These are phyloP conservation scores for Nerophis lumbriciformis DNA, from an alignment of 2,113 vertebrate genomes.

Conservation along the genomic window DNA sequence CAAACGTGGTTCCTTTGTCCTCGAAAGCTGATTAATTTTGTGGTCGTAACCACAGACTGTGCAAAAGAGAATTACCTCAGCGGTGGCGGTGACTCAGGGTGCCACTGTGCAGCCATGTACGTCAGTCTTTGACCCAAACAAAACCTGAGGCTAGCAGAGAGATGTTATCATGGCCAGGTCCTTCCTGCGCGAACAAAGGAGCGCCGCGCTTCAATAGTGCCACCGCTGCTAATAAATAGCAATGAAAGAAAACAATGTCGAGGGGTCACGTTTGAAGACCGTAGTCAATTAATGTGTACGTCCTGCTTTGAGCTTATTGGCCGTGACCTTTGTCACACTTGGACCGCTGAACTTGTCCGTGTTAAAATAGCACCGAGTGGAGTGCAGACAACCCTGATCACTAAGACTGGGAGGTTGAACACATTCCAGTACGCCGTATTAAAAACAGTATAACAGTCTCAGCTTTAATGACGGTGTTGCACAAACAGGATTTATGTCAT, in stretches of 20 bases:
- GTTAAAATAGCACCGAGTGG: background rate
- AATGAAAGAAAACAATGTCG: constrained; percentile 43
- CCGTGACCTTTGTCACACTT: background rate
- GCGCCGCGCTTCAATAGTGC: constrained; percentile 27
- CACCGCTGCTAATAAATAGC: constrained; percentile 41
- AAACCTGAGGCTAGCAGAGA: constrained; percentile 35
- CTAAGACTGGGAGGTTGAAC: no score
- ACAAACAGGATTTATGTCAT: no score
- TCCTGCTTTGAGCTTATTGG: background rate
- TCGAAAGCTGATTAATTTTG: constrained; percentile 19
- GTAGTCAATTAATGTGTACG: constrained; percentile 6
- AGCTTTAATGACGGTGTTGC: no score
- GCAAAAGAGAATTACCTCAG: constrained; percentile 29
- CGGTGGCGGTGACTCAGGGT: constrained; percentile 2
- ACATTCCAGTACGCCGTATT: no score
- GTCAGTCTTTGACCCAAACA: constrained; percentile 47
- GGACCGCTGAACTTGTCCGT: background rate
- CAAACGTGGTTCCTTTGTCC: constrained; percentile 4
- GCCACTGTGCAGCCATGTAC: constrained; percentile 14
- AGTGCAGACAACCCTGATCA: background rate
- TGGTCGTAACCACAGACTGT: background rate
- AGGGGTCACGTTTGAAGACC: constrained; percentile 15
- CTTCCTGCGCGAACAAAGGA: constrained; percentile 60
- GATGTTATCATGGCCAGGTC: constrained; percentile 54
- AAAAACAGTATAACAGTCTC: no score